Conservation (phyloP, 2,797 vertebrate genomes). For the Amphiprion clarkii region DNA sequence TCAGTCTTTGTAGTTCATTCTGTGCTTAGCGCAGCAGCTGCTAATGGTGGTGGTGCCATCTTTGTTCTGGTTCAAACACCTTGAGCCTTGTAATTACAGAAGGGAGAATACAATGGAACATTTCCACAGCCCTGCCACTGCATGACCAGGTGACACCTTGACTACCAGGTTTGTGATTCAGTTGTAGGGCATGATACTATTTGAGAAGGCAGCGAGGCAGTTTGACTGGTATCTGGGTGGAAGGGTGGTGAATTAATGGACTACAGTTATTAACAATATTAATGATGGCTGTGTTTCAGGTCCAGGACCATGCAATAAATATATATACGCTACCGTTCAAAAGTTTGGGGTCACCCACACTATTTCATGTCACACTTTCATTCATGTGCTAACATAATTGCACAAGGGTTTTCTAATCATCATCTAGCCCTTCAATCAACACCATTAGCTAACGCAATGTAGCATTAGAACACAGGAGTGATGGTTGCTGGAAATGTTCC, state of each 20-base stretch:
- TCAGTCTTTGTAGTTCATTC: too few relatives aligned
- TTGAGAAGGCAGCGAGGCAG: neutral
- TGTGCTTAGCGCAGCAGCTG: neutral
- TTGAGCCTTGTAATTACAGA: neutral
- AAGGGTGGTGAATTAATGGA: too few relatives aligned
- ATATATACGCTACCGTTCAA: too few relatives aligned
- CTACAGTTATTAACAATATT: neutral
- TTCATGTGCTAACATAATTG: too few relatives aligned
- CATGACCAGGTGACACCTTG: neutral
- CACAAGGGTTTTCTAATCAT: too few relatives aligned
- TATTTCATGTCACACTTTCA: too few relatives aligned
- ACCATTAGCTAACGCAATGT: too few relatives aligned
- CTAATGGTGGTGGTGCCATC: neutral
- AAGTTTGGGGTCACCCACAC: too few relatives aligned
- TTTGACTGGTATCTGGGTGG: neutral
- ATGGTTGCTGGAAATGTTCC: too few relatives aligned
- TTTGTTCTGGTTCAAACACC: neutral
- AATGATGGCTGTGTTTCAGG: conserved; percentile 1
- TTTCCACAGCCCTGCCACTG: neutral
- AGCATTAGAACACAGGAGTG: too few relatives aligned
- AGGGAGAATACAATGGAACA: neutral
- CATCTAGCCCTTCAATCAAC: too few relatives aligned
- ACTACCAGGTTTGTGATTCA: neutral
- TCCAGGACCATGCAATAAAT: neutral
- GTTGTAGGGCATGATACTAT: neutral